These are phyloP conservation scores for Pithys albifrons DNA, from an alignment of 2,113 vertebrate genomes.

Conservation along the genomic window DNA sequence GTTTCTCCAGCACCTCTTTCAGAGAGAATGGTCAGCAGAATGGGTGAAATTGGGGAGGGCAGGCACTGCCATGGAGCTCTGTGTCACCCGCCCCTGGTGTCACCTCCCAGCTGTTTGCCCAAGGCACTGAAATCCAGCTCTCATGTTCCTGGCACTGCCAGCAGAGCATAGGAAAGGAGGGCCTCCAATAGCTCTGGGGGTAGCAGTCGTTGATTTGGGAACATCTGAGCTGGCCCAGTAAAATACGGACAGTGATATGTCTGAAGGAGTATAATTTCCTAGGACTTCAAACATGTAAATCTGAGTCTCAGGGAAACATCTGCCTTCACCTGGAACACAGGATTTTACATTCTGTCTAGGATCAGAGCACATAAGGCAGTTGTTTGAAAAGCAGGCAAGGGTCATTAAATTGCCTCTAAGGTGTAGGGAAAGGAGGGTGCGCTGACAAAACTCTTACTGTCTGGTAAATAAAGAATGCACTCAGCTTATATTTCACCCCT, in stretches of 20 bases:
- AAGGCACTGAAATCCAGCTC: not conserved
- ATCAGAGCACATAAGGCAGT: not conserved
- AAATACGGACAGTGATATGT: accelerated
- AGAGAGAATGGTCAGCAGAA: not conserved
- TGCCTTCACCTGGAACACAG: not conserved
- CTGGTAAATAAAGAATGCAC: not conserved
- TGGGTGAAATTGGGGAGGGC: not conserved
- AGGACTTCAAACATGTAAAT: not conserved
- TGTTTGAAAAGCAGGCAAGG: not conserved
- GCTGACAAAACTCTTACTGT: not conserved
- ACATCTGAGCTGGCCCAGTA: not conserved
- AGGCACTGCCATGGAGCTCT: not conserved
- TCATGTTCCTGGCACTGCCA: not conserved
- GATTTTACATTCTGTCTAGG: not conserved
- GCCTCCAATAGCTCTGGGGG: not conserved
- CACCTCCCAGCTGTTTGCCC: not conserved
- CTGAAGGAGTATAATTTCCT: not conserved
- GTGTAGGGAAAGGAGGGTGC: not conserved
- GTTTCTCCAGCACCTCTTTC: not conserved
- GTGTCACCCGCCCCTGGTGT: not conserved
- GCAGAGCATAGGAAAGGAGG: no score
- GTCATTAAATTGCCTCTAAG: not conserved
- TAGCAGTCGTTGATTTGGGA: not conserved
- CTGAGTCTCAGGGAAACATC: not conserved
- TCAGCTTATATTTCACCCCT: not conserved